Evolutionary conservation across 2,797 vertebrate species (phyloP).

Genomic region (Remorina albescens): DNA sequence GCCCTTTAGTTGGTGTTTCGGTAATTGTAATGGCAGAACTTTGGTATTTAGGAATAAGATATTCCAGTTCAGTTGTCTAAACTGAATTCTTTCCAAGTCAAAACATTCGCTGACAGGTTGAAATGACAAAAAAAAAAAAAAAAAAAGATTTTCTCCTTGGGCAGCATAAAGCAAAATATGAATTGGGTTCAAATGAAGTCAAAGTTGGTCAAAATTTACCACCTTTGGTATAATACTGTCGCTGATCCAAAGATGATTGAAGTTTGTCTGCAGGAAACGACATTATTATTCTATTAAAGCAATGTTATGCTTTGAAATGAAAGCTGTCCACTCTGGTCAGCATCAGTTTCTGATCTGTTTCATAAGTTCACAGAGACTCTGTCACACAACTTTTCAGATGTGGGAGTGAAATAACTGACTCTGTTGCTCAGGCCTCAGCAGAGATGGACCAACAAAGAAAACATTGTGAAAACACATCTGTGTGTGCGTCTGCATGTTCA

Average conservation of each 20-base stretch:
- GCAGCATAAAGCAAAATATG: background rate
- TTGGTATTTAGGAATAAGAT: too few relatives aligned
- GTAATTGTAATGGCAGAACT: too few relatives aligned
- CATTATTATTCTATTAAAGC: slow-evolving; percentile 30
- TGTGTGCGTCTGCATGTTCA: background rate
- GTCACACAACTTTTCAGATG: slow-evolving; percentile 9
- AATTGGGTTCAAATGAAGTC: slow-evolving; percentile 4
- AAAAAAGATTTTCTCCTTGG: background rate
- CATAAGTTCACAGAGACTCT: slow-evolving; percentile 1
- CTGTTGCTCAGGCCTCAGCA: slow-evolving; percentile 8
- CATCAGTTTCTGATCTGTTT: slow-evolving; percentile 13
- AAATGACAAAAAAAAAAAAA: slow-evolving; percentile 4
- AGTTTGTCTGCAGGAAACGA: slow-evolving; percentile 19
- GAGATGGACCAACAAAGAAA: background rate
- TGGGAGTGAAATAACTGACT: slow-evolving; percentile 21
- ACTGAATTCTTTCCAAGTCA: background rate
- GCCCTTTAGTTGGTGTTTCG: too few relatives aligned
- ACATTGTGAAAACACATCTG: background rate
- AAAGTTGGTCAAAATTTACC: slow-evolving; percentile 2
- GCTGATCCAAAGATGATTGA: background rate
- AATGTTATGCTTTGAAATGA: slow-evolving; percentile 47
- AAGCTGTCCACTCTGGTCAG: slow-evolving; percentile 22
- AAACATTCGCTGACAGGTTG: background rate
- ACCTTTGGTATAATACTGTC: background rate
- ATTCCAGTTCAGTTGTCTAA: too few relatives aligned